Evolutionary conservation across 2,888 invertebrate species (phyloP).

Genomic region (Troides helena): DNA sequence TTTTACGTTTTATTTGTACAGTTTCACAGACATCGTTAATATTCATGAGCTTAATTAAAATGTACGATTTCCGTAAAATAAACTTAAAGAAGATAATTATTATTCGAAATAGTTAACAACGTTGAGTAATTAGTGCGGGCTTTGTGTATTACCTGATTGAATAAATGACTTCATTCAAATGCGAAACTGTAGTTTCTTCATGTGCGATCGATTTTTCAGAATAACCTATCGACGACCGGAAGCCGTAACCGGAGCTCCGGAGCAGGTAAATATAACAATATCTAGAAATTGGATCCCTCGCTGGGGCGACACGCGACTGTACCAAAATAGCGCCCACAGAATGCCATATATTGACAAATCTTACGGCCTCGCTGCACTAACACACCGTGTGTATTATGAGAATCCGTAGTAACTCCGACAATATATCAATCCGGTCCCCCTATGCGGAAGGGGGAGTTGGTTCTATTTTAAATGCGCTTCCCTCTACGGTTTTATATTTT

Average conservation of each 20-base stretch:
- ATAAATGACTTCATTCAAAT: neutral
- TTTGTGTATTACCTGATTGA: neutral
- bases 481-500: constrained; percentile 74
- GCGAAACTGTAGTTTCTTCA: constrained; percentile 19
- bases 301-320: constrained; percentile 63
- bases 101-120: neutral
- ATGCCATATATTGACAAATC: constrained; percentile 77
- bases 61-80: neutral
- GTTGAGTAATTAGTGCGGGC: no score
- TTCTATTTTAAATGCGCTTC: constrained; percentile 78
- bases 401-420: constrained; percentile 75
- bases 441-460: constrained; percentile 62
- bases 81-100: neutral
- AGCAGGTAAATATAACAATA: constrained; percentile 63
- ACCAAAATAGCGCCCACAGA: constrained; percentile 75
- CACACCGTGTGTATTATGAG: constrained; percentile 77
- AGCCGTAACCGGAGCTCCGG: constrained; percentile 51
- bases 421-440: constrained; percentile 75
- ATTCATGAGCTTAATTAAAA: neutral
- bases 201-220: constrained; percentile 1
- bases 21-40: neutral
- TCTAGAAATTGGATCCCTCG: constrained; percentile 61
- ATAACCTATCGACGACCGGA: constrained; percentile 39
- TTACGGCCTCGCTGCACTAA: constrained; percentile 75
- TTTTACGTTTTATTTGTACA: no score